Evolutionary conservation across 1,140 invertebrate genomes (phyloP), one percentile per base, ranked within the genome.

Genomic region (Panulirus ornatus): DNA sequence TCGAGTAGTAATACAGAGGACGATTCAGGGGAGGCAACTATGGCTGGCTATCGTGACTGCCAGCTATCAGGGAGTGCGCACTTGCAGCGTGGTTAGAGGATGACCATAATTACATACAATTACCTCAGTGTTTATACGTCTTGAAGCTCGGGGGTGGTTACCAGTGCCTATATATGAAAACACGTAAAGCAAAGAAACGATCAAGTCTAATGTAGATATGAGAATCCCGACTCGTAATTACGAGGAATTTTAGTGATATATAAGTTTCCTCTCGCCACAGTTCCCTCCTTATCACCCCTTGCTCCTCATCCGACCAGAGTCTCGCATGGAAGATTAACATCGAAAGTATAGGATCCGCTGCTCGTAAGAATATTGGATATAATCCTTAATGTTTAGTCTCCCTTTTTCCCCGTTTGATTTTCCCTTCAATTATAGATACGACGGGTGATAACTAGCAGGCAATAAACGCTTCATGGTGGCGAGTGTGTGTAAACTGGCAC

Each of bases 291-390:
- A 40, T 75, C 36, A 40, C 30, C 22, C 22, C 71, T 8, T n/a
- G 22, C 40, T 36, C 71, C 36, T 40, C 40, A 51, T 34, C 16
- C 34, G 71, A 75, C 22, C 0, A 19, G 44, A n/a, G 51, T 19
- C 6, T 34, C 42, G 44, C 78, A 58, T 38, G 78, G 19, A 34
- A 81, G 78, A 81, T 81, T 19, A 44, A 27, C 36, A 81, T 81
- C 78, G 27, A 44, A 36, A 58, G 78, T 14, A 34, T 58, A 6
- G 47, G 78, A 19, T 30, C 44, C 42, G 44, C 47, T 30, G 27
- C 78, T 81, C 78, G 47, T 81, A 81, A 81, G 58, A 81, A 81
- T 81, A 81, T 58, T 81, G 78, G 78, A 81, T 81, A 81, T 58
- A 81, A 81, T 81, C 36, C 78, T 47, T 81, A 58, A 58, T 58